Evolutionary conservation across 2,888 invertebrate species (phyloP).

Genomic region (Lordiphosa andalusiaca): DNA sequence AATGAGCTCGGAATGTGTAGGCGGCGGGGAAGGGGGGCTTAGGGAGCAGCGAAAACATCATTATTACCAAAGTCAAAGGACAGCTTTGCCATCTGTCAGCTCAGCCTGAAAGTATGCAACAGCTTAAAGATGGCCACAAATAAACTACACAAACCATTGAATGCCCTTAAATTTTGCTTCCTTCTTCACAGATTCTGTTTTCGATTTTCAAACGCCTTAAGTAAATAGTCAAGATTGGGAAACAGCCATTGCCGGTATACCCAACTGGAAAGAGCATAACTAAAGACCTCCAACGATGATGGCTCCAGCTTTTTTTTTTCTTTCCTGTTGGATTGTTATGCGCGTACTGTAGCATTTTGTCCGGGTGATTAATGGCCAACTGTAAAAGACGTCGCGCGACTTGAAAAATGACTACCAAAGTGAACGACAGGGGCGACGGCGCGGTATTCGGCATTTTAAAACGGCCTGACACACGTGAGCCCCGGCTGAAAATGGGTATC

Average conservation of each 20-base stretch:
- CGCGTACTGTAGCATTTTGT: slow-evolving; percentile 62
- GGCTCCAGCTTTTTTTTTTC: slow-evolving; percentile 31
- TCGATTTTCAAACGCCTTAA: not conserved
- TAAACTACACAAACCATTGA: not conserved
- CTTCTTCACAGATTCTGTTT: too few species aligned
- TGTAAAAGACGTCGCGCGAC: slow-evolving; percentile 72
- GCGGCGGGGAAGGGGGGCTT: not conserved
- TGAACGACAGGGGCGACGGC: slow-evolving; percentile 49
- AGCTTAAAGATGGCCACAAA: not conserved
- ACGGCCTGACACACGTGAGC: slow-evolving; percentile 64
- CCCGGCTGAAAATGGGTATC: slow-evolving; percentile 14
- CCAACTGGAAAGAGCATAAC: slow-evolving; percentile 43
- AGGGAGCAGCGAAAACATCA: not conserved
- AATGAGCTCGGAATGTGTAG: not conserved
- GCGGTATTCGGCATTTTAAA: slow-evolving; percentile 49
- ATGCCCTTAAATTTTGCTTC: too few species aligned
- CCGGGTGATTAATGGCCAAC: slow-evolving; percentile 65
- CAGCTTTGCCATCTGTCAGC: not conserved
- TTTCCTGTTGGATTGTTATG: slow-evolving; percentile 24
- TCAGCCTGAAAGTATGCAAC: slow-evolving; percentile 9
- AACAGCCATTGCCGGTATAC: not conserved
- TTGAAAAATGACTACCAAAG: slow-evolving; percentile 72
- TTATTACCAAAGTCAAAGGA: slow-evolving; percentile 2
- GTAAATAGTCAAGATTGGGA: too few species aligned
- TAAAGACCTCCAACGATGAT: slow-evolving; percentile 25